Evolutionary conservation across 1,140 invertebrate species (phyloP).

Genomic region (Trachymyrmex septentrionalis): DNA sequence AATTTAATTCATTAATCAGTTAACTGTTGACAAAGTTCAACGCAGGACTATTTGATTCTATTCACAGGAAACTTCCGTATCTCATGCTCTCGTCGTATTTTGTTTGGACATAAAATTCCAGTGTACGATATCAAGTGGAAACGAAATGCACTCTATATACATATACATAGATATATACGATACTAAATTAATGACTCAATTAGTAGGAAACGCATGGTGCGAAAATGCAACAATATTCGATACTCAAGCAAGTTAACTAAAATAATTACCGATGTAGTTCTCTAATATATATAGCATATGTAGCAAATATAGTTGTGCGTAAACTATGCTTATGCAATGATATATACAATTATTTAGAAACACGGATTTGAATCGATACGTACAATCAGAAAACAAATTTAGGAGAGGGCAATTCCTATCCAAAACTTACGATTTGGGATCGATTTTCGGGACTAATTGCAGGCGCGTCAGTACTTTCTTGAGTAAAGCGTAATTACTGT

Average conservation of each 20-base stretch:
- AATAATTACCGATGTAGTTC: background rate
- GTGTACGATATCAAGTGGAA: constrained; percentile 1
- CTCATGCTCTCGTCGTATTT: background rate
- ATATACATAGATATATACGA: background rate
- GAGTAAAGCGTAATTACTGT: background rate
- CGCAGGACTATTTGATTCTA: background rate
- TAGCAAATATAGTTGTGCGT: constrained; percentile 3
- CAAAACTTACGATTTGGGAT: background rate
- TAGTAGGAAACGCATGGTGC: background rate
- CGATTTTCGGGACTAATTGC: constrained; percentile 17
- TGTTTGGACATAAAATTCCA: background rate
- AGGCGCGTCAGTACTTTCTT: background rate
- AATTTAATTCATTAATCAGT: background rate
- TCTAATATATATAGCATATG: constrained; percentile 1
- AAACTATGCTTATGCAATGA: background rate
- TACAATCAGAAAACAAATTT: background rate
- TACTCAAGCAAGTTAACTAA: constrained; percentile 4
- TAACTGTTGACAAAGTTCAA: background rate
- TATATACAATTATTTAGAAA: constrained; percentile 1
- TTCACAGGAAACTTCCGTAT: background rate
- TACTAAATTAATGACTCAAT: constrained; percentile 51
- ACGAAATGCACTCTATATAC: constrained; percentile 14
- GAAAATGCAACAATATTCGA: background rate
- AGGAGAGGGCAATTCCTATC: background rate
- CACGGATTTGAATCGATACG: background rate